A percentile compares a stretch with the other conserved stretches of the same genome.
Conservation (phyloP, 2,888 invertebrate genomes). For the Drosophila kanekoi region DNA sequence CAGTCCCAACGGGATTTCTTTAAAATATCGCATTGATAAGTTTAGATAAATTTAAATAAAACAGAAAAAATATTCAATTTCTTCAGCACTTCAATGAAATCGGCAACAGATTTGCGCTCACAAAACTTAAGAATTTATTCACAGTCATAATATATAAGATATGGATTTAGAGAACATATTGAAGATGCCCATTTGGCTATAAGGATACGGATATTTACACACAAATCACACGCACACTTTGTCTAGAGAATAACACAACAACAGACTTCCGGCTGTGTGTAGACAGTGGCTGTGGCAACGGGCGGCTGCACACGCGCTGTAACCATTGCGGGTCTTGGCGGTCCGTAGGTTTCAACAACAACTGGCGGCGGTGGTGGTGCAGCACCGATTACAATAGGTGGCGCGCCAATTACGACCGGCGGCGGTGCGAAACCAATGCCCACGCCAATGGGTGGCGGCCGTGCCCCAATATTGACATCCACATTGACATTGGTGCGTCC, state of each 20-base stretch:
- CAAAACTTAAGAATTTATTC: slow-evolving; percentile 53
- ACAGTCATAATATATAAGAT: slow-evolving; percentile 29
- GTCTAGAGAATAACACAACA: slow-evolving; percentile 71
- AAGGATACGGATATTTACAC: slow-evolving; percentile 4
- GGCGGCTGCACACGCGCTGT: slow-evolving; percentile 22
- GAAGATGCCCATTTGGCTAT: slow-evolving; percentile 1
- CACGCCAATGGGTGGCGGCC: slow-evolving; percentile 67
- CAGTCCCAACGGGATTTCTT: background rate
- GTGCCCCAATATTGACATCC: slow-evolving; percentile 65
- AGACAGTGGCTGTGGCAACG: slow-evolving; percentile 58
- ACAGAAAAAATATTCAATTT: background rate
- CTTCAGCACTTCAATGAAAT: background rate
- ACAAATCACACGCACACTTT: slow-evolving; percentile 1
- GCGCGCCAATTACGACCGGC: slow-evolving; percentile 56
- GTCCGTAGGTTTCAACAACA: slow-evolving; percentile 38
- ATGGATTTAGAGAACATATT: slow-evolving; percentile 7
- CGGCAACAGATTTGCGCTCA: slow-evolving; percentile 25
- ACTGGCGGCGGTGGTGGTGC: slow-evolving; percentile 50
- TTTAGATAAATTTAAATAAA: slow-evolving; percentile 14
- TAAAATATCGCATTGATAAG: background rate
- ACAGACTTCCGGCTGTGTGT: slow-evolving; percentile 67
- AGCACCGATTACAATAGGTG: slow-evolving; percentile 53
- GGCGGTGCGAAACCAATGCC: slow-evolving; percentile 68
- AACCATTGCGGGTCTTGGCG: slow-evolving; percentile 38
- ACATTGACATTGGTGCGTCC: slow-evolving; percentile 65